Conservation (phyloP, 2,888 invertebrate genomes). For the Eupelmus urozonus region DNA sequence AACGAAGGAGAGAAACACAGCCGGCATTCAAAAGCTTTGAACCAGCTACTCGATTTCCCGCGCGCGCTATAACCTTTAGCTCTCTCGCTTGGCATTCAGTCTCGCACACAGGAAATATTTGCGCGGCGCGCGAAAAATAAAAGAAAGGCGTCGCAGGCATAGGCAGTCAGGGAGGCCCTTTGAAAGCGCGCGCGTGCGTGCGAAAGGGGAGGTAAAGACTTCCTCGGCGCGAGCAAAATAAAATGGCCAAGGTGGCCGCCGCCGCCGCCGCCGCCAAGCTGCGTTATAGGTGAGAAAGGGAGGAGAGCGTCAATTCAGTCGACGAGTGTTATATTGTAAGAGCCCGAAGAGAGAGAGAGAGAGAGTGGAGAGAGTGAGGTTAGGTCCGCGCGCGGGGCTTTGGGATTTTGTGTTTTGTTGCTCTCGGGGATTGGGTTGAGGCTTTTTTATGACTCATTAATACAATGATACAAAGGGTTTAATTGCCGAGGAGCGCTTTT, state of each 20-base stretch:
- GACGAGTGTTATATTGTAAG: conserved; percentile 43
- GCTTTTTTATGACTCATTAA: neutral
- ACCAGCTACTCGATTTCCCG: conserved; percentile 42
- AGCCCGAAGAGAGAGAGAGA: too few relatives aligned
- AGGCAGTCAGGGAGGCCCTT: too few relatives aligned
- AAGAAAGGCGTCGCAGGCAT: neutral
- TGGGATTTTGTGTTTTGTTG: neutral
- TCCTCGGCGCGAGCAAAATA: conserved; percentile 8
- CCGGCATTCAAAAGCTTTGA: neutral
- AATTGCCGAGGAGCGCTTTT: conserved; percentile 6
- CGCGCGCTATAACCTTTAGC: too few relatives aligned
- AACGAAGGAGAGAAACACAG: neutral
- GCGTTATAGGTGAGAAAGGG: conserved; percentile 27
- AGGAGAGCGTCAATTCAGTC: conserved; percentile 31
- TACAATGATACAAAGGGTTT: conserved; percentile 22
- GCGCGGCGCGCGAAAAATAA: conserved; percentile 1
- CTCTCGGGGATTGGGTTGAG: neutral
- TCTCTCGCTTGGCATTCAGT: neutral
- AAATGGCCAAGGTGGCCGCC: conserved; percentile 26
- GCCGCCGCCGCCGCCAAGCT: too few relatives aligned
- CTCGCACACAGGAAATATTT: conserved; percentile 44
- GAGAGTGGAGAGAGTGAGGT: too few relatives aligned
- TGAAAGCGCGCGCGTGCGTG: neutral
- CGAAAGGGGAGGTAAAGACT: conserved; percentile 6
- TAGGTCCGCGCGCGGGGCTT: too few relatives aligned